Evolutionary conservation across 1,140 invertebrate species (phyloP).

Genomic region (Temnothorax longispinosus): DNA sequence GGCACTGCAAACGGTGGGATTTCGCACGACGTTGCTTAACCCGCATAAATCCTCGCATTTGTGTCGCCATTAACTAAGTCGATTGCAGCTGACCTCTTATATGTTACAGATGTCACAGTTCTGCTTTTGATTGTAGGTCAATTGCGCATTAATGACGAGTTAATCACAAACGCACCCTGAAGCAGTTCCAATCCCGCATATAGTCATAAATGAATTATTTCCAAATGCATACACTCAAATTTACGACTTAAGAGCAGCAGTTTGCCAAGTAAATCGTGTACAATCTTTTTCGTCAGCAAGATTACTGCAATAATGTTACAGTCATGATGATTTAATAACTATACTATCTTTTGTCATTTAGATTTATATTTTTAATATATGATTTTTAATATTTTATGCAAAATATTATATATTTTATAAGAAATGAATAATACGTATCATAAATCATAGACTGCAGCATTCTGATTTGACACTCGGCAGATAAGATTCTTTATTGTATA

Average conservation of each 20-base stretch:
- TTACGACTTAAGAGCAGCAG: background rate
- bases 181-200: slow-evolving; percentile 41
- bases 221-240: slow-evolving; percentile 1
- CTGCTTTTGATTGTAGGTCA: slow-evolving; percentile 70
- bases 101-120: slow-evolving; percentile 71
- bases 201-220: slow-evolving; percentile 65
- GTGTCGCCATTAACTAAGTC: slow-evolving; percentile 66
- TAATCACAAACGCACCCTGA: slow-evolving; percentile 58
- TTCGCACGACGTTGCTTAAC: slow-evolving; percentile 21
- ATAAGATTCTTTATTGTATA: background rate
- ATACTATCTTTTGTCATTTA: too few species aligned
- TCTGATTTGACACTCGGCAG: background rate
- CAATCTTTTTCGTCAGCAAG: too few species aligned
- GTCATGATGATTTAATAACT: background rate
- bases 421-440: background rate
- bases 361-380: background rate
- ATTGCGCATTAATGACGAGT: slow-evolving; percentile 69
- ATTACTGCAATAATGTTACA: background rate
- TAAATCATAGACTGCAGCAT: background rate
- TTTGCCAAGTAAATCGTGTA: background rate
- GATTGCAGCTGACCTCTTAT: slow-evolving; percentile 73
- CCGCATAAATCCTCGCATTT: slow-evolving; percentile 40
- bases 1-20: background rate
- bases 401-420: background rate
- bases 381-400: background rate